Conservation (phyloP, 2,888 invertebrate species). For the Limnephilus marmoratus region DNA sequence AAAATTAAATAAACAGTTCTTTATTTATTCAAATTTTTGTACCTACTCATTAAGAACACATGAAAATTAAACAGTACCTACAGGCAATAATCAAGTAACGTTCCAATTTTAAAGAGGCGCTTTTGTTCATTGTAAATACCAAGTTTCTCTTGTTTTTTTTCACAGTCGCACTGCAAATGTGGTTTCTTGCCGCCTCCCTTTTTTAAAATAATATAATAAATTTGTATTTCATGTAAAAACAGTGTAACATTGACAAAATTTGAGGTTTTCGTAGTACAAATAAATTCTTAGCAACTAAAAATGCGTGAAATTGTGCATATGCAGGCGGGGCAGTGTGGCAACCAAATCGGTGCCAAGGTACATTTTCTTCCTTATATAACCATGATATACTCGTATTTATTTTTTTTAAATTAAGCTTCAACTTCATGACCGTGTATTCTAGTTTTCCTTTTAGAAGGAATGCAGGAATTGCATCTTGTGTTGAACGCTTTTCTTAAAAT, state of each 20-base stretch:
- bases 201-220: background rate
- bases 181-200: background rate
- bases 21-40: background rate
- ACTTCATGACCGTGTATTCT: no score
- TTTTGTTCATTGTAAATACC: background rate
- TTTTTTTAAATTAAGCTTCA: no score
- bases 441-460: no score
- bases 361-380: no score
- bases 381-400: no score
- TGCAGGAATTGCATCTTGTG: background rate
- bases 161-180: background rate
- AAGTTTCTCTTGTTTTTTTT: background rate
- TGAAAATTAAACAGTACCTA: background rate
- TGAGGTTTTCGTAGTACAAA: background rate
- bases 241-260: background rate
- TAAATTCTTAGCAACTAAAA: conserved; percentile 70
- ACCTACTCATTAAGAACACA: background rate
- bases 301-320: conserved; percentile 98
- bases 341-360: conserved; percentile 97
- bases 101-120: background rate
- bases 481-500: background rate
- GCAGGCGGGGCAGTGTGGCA: conserved; percentile 96
- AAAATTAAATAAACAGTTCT: background rate
- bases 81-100: background rate
- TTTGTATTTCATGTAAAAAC: background rate